Evolutionary conservation across 2,113 vertebrate species (phyloP).

Genomic region (Leptodactylus fuscus): DNA sequence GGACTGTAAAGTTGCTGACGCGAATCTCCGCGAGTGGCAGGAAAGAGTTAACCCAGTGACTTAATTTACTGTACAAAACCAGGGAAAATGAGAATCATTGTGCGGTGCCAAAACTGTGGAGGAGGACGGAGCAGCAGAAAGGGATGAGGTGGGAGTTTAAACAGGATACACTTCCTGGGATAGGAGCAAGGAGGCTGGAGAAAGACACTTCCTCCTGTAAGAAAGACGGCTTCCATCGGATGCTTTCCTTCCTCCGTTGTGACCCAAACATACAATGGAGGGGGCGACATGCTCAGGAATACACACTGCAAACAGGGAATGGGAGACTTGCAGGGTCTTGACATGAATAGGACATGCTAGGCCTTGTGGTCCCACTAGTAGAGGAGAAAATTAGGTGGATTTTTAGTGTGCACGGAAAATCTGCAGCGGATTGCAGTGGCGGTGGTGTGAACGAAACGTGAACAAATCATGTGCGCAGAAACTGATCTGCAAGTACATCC

Average conservation of each 20-base stretch:
- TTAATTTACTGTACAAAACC: constrained; percentile 39
- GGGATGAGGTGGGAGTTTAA: constrained; percentile 46
- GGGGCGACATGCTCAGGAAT: background rate
- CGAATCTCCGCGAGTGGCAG: too few species aligned
- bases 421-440: too few species aligned
- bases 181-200: constrained; percentile 15
- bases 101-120: constrained; percentile 20
- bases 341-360: background rate
- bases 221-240: background rate
- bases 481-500: too few species aligned
- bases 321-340: background rate
- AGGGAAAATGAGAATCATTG: constrained; percentile 5
- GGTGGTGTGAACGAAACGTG: too few species aligned
- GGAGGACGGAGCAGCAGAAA: constrained; percentile 29
- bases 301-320: background rate
- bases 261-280: constrained; percentile 53
- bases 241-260: constrained; percentile 41
- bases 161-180: constrained; percentile 58
- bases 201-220: constrained; percentile 41
- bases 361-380: background rate
- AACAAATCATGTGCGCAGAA: too few species aligned
- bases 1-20: background rate
- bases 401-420: too few species aligned
- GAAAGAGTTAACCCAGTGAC: constrained; percentile 28
- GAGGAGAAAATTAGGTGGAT: too few species aligned